Base-by-base conservation (phyloP, 2,888 invertebrate species). In the Eupithecia centaureata region DNA sequence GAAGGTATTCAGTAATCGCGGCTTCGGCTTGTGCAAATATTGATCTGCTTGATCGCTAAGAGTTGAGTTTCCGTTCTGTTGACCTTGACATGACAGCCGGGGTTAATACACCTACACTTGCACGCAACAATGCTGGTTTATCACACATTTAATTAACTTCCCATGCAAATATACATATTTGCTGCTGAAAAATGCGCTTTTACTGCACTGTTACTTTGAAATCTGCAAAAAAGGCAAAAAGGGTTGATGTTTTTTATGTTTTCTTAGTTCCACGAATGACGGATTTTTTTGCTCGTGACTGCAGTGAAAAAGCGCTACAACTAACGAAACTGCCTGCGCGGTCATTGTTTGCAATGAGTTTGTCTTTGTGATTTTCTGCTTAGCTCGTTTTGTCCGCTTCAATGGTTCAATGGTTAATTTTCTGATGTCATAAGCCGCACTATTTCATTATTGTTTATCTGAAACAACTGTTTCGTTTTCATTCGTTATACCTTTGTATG, bases 311-410 rank as follows among this genome's bases (percentile, higher is more conserved):
- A 74, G 67, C 71, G 58, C 71, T 71, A 70, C 69, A 75, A 73
- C 72, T 68, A 69, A 76, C 79, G 70, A 79, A 78, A 79, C 77
- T 72, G 67, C 76, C 78, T 64, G 73, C 73, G 78, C 76, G 79
- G 80, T 78, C 77, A 82, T 84, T 84, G 86, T 83, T 83, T 79
- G 76, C 73, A 67, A 71, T 76, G 74, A 72, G 78, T 79, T 82
- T 81, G 78, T 80, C 79, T 80, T 84, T 82, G 79, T 84, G 79
- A 81, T 81, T 82, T 82, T 82, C 77, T 81, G 77, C 75, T 75
- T 76, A 76, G 71, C 73, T 77, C 74, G 76, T 80, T 82, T 82
- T 79, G 77, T 81, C 75, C 73, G 72, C 68, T 64, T 73, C 68
- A 67, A 68, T 67, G 63, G 74, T 73, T n/a, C n/a, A n/a, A n/a